Conservation (phyloP, 2,888 invertebrate species). For the Tetrapedia diversipes region DNA sequence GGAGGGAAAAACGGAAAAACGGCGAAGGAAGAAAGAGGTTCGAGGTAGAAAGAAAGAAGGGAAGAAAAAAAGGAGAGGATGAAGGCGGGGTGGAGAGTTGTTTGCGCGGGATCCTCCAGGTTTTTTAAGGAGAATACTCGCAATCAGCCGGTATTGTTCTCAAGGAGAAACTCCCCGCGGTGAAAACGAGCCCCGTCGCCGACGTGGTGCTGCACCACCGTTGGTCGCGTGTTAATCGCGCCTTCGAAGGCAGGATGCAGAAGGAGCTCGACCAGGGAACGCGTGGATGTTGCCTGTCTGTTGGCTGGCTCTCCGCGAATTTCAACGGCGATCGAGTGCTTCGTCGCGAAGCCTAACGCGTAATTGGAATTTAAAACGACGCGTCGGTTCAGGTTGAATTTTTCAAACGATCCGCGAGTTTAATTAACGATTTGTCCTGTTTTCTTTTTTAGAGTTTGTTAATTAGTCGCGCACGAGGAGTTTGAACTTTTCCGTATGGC, state of each 20-base stretch:
- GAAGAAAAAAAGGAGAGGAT: not conserved
- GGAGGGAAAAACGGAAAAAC: not conserved
- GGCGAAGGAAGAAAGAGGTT: not conserved
- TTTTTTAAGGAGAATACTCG: slow-evolving; percentile 66
- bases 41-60: not conserved
- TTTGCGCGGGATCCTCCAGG: slow-evolving; percentile 57
- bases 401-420: too few species aligned
- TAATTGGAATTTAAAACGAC: too few species aligned
- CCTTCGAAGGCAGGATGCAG: slow-evolving; percentile 37
- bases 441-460: too few species aligned
- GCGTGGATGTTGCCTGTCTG: too few species aligned
- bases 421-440: too few species aligned
- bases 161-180: slow-evolving; percentile 66
- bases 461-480: too few species aligned
- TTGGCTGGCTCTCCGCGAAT: too few species aligned
- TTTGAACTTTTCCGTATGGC: too few species aligned
- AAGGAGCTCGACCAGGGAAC: slow-evolving; percentile 8
- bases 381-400: too few species aligned
- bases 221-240: slow-evolving; percentile 43
- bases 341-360: too few species aligned
- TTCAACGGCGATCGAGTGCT: too few species aligned
- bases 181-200: slow-evolving; percentile 66
- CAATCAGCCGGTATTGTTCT: slow-evolving; percentile 70
- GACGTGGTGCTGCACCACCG: slow-evolving; percentile 56
- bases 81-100: slow-evolving; percentile 42